Conservation (phyloP, 2,113 vertebrate genomes). For the Albula goreensis region DNA sequence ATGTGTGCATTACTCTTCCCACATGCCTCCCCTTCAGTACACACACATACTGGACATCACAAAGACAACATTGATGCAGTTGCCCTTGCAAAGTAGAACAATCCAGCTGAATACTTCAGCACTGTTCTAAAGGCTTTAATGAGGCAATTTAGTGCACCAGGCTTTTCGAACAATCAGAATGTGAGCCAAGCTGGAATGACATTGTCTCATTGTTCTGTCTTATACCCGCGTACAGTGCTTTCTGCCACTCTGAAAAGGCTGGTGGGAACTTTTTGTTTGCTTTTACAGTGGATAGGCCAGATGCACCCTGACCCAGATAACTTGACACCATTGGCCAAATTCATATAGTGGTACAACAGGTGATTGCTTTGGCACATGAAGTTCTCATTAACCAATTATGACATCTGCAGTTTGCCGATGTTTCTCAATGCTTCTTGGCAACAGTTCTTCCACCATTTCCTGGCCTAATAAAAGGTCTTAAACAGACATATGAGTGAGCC, state of each 20-base stretch:
- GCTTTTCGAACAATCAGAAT: slow-evolving; percentile 64
- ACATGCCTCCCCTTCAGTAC: neutral
- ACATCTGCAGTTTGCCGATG: neutral
- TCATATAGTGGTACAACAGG: neutral
- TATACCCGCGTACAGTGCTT: slow-evolving; percentile 66
- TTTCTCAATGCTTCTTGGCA: neutral
- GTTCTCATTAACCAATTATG: neutral
- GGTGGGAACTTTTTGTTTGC: slow-evolving; percentile 53
- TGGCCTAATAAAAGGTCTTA: too few relatives aligned
- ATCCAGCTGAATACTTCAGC: slow-evolving; percentile 59
- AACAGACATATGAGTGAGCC: neutral
- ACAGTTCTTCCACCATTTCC: too few relatives aligned
- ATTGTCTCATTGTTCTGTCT: slow-evolving; percentile 69
- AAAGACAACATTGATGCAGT: slow-evolving; percentile 18
- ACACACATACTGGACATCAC: neutral
- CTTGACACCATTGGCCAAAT: slow-evolving; percentile 32
- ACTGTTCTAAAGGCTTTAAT: slow-evolving; percentile 65
- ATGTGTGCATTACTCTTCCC: neutral
- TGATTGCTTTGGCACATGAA: neutral
- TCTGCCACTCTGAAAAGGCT: slow-evolving; percentile 55
- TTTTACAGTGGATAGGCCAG: slow-evolving; percentile 48
- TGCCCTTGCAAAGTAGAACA: slow-evolving; percentile 35
- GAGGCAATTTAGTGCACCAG: slow-evolving; percentile 67
- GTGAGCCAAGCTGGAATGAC: slow-evolving; percentile 52
- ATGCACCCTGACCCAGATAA: slow-evolving; percentile 56